These are phyloP conservation scores for Megatriorchis doriae DNA, from an alignment of 2,113 vertebrate genomes.

Conservation along the genomic window DNA sequence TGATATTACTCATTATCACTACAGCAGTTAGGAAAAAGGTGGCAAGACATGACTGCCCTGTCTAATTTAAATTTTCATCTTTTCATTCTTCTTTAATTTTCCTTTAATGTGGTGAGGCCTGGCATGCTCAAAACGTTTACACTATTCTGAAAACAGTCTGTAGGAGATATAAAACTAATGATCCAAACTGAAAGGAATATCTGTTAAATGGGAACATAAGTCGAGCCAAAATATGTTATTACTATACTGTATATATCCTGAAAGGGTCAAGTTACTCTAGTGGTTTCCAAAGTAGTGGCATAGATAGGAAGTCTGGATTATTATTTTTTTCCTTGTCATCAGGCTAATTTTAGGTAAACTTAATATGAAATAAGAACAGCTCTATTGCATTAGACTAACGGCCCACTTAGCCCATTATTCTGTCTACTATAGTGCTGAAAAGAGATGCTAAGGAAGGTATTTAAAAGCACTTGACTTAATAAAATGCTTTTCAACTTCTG, in stretches of 20 bases:
- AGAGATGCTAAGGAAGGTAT: background rate
- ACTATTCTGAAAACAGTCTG: background rate
- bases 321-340: background rate
- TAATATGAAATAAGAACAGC: background rate
- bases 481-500: background rate
- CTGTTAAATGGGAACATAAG: background rate
- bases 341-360: background rate
- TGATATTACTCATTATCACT: background rate
- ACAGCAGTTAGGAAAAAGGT: background rate
- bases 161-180: background rate
- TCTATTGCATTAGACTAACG: background rate
- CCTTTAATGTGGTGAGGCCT: background rate
- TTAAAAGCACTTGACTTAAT: background rate
- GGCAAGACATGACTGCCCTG: background rate
- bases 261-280: background rate
- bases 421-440: background rate
- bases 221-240: background rate
- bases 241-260: background rate
- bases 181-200: background rate
- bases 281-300: background rate
- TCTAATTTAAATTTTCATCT: background rate
- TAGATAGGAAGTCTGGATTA: background rate
- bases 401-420: background rate
- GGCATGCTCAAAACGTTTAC: background rate
- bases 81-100: constrained; percentile 19